Percentiles rank a stretch among this genome's conserved stretches.
These are phyloP conservation scores for Mamestra brassicae DNA, from an alignment of 2,888 invertebrate species.

Conservation along the genomic window DNA sequence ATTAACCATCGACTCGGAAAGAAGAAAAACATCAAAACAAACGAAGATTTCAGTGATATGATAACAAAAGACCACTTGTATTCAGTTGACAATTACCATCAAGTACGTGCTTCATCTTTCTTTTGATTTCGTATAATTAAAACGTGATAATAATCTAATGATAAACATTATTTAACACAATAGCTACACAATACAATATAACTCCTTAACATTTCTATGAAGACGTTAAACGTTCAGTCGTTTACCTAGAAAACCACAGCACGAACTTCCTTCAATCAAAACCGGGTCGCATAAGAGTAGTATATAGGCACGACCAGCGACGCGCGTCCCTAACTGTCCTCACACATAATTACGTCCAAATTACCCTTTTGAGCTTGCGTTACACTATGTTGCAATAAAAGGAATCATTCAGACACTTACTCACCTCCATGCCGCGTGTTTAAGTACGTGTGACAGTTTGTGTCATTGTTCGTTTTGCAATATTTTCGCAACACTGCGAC, in stretches of 20 bases:
- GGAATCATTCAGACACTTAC: conserved; percentile 63
- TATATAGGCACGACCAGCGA: conserved; percentile 52
- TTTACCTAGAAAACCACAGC: conserved; percentile 32
- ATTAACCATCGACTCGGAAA: neutral
- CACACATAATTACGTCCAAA: conserved; percentile 64
- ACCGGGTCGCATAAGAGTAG: conserved; percentile 61
- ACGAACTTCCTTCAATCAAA: conserved; percentile 43
- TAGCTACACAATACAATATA: conserved; percentile 14
- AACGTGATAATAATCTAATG: conserved; percentile 3
- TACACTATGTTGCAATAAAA: conserved; percentile 63
- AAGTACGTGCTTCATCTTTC: neutral
- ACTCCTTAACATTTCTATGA: neutral
- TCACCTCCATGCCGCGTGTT: conserved; percentile 55
- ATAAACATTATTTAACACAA: conserved; percentile 10
- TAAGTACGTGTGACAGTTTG: conserved; percentile 66
- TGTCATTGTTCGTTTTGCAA: conserved; percentile 63
- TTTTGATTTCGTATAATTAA: neutral
- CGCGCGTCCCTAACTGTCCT: conserved; percentile 64
- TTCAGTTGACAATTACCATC: neutral
- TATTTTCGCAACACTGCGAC: conserved; percentile 57
- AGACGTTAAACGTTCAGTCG: conserved; percentile 1
- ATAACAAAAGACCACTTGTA: neutral
- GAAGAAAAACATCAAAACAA: neutral
- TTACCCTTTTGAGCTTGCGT: conserved; percentile 58
- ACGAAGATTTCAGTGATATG: neutral